These are phyloP conservation scores for Abscondita cerata DNA, from an alignment of 2,888 invertebrate species.

Conservation along the genomic window DNA sequence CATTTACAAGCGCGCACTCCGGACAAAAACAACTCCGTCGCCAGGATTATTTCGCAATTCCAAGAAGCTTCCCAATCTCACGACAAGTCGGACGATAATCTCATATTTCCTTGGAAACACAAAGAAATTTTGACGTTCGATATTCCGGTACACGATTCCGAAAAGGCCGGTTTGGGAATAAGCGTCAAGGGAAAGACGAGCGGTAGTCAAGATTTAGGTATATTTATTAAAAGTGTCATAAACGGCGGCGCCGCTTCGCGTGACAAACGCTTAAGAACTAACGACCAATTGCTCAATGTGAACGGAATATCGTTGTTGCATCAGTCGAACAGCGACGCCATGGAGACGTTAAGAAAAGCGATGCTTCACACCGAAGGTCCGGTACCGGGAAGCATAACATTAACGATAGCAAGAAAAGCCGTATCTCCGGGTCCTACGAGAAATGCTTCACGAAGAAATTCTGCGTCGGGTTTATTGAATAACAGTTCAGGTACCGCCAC, in stretches of 20 bases:
- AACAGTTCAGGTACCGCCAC: no score
- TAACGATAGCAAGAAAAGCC: conserved; percentile 85
- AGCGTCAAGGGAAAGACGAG: conserved; percentile 95
- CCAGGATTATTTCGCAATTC: conserved; percentile 59
- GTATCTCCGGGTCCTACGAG: conserved; percentile 55
- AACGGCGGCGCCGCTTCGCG: conserved; percentile 97
- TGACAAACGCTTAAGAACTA: conserved; percentile 85
- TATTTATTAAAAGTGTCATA: conserved; percentile 95
- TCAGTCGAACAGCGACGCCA: conserved; percentile 91
- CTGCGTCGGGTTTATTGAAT: conserved; percentile 57
- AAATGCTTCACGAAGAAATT: conserved; percentile 50
- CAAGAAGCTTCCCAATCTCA: conserved; percentile 58
- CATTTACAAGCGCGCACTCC: conserved; percentile 53
- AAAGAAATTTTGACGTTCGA: conserved; percentile 88
- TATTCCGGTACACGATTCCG: conserved; percentile 96
- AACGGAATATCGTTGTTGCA: conserved; percentile 89
- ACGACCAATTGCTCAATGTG: conserved; percentile 94
- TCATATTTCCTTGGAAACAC: conserved; percentile 76
- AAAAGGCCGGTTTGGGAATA: conserved; percentile 95
- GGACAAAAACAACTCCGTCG: conserved; percentile 53
- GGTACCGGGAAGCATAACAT: conserved; percentile 84
- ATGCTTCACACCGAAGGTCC: conserved; percentile 82
- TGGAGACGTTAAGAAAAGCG: conserved; percentile 88
- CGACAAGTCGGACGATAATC: conserved; percentile 62
- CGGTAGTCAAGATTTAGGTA: conserved; percentile 78